Evolutionary conservation across 2,797 vertebrate species (phyloP).

Genomic region (Semotilus atromaculatus): DNA sequence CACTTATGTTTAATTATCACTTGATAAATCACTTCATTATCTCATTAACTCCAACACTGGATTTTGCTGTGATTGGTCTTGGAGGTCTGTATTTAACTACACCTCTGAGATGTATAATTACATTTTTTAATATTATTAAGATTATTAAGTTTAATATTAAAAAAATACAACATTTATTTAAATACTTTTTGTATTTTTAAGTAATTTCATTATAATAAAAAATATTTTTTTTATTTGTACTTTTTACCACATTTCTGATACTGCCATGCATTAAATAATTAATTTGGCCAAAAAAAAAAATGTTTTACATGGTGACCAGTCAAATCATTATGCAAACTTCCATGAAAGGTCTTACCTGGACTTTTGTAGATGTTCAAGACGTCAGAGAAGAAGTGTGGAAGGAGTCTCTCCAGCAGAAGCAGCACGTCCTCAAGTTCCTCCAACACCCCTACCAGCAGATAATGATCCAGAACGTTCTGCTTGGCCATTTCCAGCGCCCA

Average conservation of each 20-base stretch:
- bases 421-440: constrained; percentile 97
- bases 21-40: no score
- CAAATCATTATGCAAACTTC: background rate
- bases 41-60: no score
- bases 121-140: no score
- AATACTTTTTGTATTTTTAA: background rate
- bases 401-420: constrained; percentile 94
- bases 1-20: no score
- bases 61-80: no score
- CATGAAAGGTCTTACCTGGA: constrained; percentile 80
- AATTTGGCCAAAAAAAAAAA: no score
- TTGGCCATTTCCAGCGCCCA: constrained; percentile 97
- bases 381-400: constrained; percentile 98
- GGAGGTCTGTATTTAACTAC: no score
- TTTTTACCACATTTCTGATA: background rate
- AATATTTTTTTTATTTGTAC: no score
- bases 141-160: no score
- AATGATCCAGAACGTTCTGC: constrained; percentile 94
- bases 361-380: constrained; percentile 96
- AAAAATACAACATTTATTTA: no score
- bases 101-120: no score
- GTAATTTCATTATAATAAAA: background rate
- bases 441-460: constrained; percentile 94
- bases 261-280: background rate
- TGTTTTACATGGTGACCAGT: no score